Evolutionary conservation across 2,797 vertebrate genomes (phyloP).

Genomic region (Potorous gilbertii): DNA sequence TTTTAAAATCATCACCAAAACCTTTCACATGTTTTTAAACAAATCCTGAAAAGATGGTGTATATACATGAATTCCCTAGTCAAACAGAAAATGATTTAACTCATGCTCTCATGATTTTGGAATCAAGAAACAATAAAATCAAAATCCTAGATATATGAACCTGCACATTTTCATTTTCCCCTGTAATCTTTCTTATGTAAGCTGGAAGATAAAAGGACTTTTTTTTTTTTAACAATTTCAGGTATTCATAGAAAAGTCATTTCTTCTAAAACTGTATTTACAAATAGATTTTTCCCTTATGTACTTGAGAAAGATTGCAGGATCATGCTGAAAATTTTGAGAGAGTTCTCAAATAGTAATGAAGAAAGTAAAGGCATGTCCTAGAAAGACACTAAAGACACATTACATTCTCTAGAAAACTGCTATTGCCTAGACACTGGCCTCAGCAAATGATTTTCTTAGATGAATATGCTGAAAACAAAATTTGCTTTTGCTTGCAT

Average conservation of each 20-base stretch:
- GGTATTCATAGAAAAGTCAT: neutral
- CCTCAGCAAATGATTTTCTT: neutral
- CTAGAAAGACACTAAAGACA: neutral
- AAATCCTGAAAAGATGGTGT: neutral
- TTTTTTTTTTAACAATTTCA: neutral
- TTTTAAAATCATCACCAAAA: neutral
- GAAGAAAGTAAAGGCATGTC: neutral
- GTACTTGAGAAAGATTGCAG: neutral
- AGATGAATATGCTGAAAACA: neutral
- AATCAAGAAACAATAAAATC: neutral
- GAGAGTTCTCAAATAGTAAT: neutral
- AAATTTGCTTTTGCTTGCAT: neutral
- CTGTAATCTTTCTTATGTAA: neutral
- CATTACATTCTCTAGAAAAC: neutral
- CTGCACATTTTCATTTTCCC: neutral
- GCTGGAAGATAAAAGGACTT: neutral
- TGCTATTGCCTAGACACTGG: neutral
- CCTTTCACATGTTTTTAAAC: neutral
- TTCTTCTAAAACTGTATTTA: neutral
- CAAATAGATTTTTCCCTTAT: neutral
- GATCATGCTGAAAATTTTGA: neutral
- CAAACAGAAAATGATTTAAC: no score
- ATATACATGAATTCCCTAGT: neutral
- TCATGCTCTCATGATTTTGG: neutral
- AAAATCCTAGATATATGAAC: neutral